phyloP scores from a whole-genome alignment of 2,797 vertebrate species.

The Sibirionetta formosa region DNA sequence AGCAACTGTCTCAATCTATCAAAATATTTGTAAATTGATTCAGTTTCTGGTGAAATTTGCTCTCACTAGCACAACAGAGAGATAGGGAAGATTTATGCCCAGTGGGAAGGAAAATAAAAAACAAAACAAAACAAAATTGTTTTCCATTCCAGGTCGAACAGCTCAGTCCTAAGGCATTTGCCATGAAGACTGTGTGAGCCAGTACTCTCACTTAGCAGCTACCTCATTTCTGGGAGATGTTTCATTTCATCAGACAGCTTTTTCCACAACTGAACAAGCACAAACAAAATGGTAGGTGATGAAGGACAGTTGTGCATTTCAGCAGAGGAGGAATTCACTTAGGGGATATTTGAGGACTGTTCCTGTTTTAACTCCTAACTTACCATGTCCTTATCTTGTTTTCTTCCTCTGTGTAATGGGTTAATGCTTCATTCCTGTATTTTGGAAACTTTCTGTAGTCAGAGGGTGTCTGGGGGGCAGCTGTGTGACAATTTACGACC shows the following conservation, averaged over 20 bases:
- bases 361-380: background rate
- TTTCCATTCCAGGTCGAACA: constrained; percentile 37
- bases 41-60: constrained; percentile 64
- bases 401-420: background rate
- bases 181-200: constrained; percentile 14
- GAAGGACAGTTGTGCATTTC: background rate
- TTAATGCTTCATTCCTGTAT: background rate
- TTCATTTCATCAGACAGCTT: constrained; percentile 40
- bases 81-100: constrained; percentile 32
- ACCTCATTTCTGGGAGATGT: constrained; percentile 30
- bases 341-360: background rate
- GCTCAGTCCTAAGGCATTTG: constrained; percentile 30
- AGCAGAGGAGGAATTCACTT: background rate
- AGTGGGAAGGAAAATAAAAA: background rate
- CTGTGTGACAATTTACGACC: background rate
- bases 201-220: constrained; percentile 30
- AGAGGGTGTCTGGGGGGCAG: background rate
- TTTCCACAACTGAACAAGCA: background rate
- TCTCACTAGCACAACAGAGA: constrained; percentile 52
- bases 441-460: background rate
- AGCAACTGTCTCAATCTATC: constrained; percentile 55
- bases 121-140: background rate
- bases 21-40: constrained; percentile 69
- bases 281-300: constrained; percentile 19
- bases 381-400: background rate